phyloP scores from a whole-genome alignment of 2,888 invertebrate species.

The Temnothorax ravouxi region DNA sequence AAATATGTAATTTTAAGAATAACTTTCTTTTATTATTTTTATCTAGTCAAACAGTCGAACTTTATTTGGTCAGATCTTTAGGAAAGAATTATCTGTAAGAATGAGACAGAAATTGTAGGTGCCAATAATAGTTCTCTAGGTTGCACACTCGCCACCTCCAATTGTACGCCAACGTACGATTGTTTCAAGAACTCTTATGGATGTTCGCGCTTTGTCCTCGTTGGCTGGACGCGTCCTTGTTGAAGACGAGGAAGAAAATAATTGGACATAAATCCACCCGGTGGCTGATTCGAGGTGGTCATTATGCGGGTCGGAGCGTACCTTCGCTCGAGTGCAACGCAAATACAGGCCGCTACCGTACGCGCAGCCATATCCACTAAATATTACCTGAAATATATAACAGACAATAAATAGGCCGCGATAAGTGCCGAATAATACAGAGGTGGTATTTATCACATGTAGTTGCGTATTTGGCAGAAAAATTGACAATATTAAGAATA shows the following conservation, averaged over 20 bases:
- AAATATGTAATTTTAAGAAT: background rate
- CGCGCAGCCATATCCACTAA: slow-evolving; percentile 72
- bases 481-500: background rate
- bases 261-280: slow-evolving; percentile 80
- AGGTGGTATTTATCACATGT: slow-evolving; percentile 40
- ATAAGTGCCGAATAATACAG: slow-evolving; percentile 70
- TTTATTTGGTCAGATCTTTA: background rate
- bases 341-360: slow-evolving; percentile 70
- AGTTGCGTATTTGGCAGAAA: background rate
- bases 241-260: slow-evolving; percentile 71
- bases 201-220: slow-evolving; percentile 40
- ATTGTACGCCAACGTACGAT: slow-evolving; percentile 37
- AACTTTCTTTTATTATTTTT: background rate
- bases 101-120: slow-evolving; percentile 18
- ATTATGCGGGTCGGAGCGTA: slow-evolving; percentile 74
- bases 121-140: slow-evolving; percentile 44
- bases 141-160: slow-evolving; percentile 26
- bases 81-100: slow-evolving; percentile 9
- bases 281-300: slow-evolving; percentile 69
- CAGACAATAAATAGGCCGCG: slow-evolving; percentile 73
- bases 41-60: background rate
- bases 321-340: slow-evolving; percentile 76
- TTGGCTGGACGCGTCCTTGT: slow-evolving; percentile 29
- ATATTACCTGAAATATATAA: slow-evolving; percentile 74
- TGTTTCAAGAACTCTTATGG: slow-evolving; percentile 51